A percentile compares a stretch with the other conserved stretches of the same genome.
These are phyloP conservation scores for Volucella zonaria DNA, from an alignment of 2,888 invertebrate genomes.

Conservation along the genomic window DNA sequence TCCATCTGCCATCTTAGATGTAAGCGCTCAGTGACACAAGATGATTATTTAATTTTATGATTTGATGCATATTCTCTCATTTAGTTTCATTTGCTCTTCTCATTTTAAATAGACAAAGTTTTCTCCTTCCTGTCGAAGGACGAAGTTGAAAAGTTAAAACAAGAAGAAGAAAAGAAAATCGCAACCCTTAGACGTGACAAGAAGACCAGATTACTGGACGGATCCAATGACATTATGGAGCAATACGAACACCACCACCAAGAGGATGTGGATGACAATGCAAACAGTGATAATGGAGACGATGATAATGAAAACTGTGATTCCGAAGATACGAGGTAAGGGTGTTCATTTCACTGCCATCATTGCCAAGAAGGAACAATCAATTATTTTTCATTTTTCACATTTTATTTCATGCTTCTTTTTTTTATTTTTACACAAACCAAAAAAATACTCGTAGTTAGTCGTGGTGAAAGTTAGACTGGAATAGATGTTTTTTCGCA, in stretches of 20 bases:
- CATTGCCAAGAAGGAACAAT: constrained; percentile 37
- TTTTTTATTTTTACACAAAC: constrained; percentile 57
- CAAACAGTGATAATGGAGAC: constrained; percentile 75
- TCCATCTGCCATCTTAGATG: constrained; percentile 5
- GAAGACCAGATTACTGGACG: constrained; percentile 81
- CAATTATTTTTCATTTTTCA: constrained; percentile 64
- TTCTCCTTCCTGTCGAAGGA: constrained; percentile 96
- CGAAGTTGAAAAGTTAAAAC: constrained; percentile 96
- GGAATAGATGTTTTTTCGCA: constrained; percentile 17
- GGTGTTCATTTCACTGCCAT: constrained; percentile 22
- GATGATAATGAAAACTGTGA: constrained; percentile 75
- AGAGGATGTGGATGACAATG: constrained; percentile 76
- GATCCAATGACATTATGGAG: constrained; percentile 79
- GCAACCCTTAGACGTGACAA: constrained; percentile 84
- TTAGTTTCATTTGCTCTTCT: constrained; percentile 75
- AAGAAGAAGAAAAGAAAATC: constrained; percentile 95
- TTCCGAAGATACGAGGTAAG: constrained; percentile 74
- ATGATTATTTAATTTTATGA: constrained; percentile 48
- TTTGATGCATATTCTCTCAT: constrained; percentile 65
- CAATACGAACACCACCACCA: constrained; percentile 77
- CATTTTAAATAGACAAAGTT: constrained; percentile 88
- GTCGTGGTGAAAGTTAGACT: constrained; percentile 63
- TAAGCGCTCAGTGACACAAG: constrained; percentile 46
- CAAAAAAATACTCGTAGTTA: constrained; percentile 14
- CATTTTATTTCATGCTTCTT: constrained; percentile 72